Evolutionary conservation across 2,888 invertebrate genomes (phyloP), one percentile per base, ranked within the genome.

Genomic region (Scaptomyza polygonia): DNA sequence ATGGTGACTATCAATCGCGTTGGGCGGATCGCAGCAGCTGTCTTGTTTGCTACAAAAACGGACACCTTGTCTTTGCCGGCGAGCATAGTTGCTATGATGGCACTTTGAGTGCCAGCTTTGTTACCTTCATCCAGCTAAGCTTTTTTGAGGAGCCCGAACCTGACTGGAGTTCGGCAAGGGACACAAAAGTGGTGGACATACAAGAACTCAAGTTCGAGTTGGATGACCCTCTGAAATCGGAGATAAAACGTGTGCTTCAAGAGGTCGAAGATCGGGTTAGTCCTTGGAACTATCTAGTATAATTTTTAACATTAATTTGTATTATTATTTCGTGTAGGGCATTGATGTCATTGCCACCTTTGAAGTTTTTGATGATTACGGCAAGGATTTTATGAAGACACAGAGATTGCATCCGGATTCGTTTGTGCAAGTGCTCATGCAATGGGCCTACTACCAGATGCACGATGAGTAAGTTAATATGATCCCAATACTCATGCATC

Each of bases 21-120:
- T 95, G 94, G 94, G 93, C 93, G 40, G 95, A 95, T 88, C 94
- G 94, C 77, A 92, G 93, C 51, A 89, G 93, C 45, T 89, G 89
- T 6, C 75, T 92, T 18, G 81, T 93, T 4, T 86, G 90, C 56
- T 94, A 91, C 74, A 92, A 91, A 44, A 94, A 93, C 89, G 94
- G 94, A 7, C 88, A 91, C 42, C 86, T 92, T 30, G 91, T 92
- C 1, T 92, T 91, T 14, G 91, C 93, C 64, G 93, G 93, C 76
- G 94, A 94, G 89, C 92, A 92, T 72, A 91, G 91, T 3, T 89
- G 90, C 42, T 92, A 92, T 56, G 92, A 92, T 79, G 92, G 92
- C 9, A 91, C 91, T 0, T 72, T 92, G 0, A 92, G 91, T 54
- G 86, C 91, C 2, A 90, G 89, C 58, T 92, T 86, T 73, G 83